A percentile compares a stretch with the other conserved stretches of the same genome.
These are phyloP conservation scores for Scrobipalpa atriplicella DNA, from an alignment of 2,888 invertebrate species.

Conservation along the genomic window DNA sequence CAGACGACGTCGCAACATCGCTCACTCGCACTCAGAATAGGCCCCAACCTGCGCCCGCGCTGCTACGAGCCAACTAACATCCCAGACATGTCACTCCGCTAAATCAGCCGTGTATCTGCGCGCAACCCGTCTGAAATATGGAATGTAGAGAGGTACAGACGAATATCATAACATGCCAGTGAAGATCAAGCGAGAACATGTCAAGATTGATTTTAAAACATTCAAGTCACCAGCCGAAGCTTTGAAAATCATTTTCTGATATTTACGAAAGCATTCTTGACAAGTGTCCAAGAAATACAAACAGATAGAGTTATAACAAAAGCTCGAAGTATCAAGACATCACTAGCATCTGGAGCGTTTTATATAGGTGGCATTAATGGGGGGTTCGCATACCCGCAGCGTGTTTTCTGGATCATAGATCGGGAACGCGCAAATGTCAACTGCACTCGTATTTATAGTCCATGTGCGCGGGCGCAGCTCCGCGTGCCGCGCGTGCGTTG, in stretches of 20 bases:
- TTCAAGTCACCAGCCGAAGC: not conserved
- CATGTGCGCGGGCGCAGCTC: slow-evolving; percentile 35
- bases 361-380: slow-evolving; percentile 38
- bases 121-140: slow-evolving; percentile 29
- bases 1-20: slow-evolving; percentile 3
- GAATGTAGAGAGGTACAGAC: slow-evolving; percentile 36
- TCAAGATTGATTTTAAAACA: slow-evolving; percentile 1
- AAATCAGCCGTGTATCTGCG: slow-evolving; percentile 10
- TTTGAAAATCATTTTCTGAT: slow-evolving; percentile 9
- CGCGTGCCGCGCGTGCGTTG: slow-evolving; percentile 26
- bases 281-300: not conserved
- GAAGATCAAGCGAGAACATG: not conserved
- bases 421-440: slow-evolving; percentile 78
- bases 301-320: not conserved
- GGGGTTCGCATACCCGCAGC: slow-evolving; percentile 45
- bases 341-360: slow-evolving; percentile 27
- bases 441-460: slow-evolving; percentile 74
- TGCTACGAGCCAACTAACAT: not conserved
- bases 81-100: slow-evolving; percentile 16
- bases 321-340: slow-evolving; percentile 1
- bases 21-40: slow-evolving; percentile 4
- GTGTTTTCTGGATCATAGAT: slow-evolving; percentile 67
- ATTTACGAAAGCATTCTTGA: not conserved
- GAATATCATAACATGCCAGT: slow-evolving; percentile 5
- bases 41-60: not conserved